Evolutionary conservation across 2,113 vertebrate species (phyloP).

Genomic region (Uria aalge): DNA sequence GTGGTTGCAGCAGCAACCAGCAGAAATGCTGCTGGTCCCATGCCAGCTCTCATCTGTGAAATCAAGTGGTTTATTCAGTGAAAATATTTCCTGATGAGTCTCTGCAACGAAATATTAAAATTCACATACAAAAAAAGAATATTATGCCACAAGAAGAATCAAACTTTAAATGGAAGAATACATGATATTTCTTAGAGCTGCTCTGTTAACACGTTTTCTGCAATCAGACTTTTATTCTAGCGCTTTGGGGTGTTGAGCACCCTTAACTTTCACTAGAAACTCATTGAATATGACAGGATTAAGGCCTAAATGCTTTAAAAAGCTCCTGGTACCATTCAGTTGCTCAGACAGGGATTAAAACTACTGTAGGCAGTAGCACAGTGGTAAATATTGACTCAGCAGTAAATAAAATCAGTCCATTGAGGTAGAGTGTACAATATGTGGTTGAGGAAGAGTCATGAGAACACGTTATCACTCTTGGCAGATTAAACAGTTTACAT

Average conservation of each 20-base stretch:
- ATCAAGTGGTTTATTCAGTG: background rate
- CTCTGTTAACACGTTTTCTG: background rate
- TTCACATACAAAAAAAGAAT: background rate
- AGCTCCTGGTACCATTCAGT: constrained; percentile 14
- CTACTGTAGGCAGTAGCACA: constrained; percentile 16
- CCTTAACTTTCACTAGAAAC: background rate
- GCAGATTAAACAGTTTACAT: constrained; percentile 7
- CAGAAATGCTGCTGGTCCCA: background rate
- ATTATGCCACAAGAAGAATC: background rate
- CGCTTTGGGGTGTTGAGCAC: background rate
- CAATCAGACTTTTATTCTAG: background rate
- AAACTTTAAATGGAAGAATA: background rate
- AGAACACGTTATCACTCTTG: background rate
- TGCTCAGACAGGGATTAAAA: constrained; percentile 37
- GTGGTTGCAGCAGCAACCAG: too few species aligned
- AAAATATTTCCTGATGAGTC: background rate
- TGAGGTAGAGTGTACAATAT: background rate
- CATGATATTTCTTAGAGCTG: background rate
- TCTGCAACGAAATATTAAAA: background rate
- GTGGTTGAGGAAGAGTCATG: background rate
- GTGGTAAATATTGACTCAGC: constrained; percentile 61
- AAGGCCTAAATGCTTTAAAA: background rate
- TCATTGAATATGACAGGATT: background rate
- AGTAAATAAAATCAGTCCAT: constrained; percentile 33
- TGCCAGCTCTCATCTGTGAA: background rate